phyloP scores from a whole-genome alignment of 2,113 vertebrate species.

The Grallaria varia region DNA sequence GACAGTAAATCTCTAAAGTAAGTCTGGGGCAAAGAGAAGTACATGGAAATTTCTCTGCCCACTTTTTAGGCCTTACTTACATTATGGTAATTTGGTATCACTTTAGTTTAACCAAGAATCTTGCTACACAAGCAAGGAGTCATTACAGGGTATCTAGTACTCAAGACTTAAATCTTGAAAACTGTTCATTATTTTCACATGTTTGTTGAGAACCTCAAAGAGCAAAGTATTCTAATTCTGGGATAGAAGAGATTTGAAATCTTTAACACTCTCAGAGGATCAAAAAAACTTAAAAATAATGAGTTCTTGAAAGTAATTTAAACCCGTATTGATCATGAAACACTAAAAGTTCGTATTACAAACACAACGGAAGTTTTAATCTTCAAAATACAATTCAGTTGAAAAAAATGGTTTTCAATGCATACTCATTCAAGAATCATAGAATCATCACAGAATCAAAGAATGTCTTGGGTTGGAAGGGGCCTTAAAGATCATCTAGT shows the following conservation, averaged over 20 bases:
- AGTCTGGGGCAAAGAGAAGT: neutral
- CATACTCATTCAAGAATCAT: neutral
- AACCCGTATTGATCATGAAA: neutral
- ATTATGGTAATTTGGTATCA: neutral
- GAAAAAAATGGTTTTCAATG: neutral
- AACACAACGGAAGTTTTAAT: neutral
- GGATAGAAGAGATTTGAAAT: neutral
- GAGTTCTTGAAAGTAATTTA: neutral
- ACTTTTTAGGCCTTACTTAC: neutral
- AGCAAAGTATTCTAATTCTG: neutral
- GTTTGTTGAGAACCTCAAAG: neutral
- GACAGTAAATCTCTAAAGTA: neutral
- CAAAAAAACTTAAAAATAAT: neutral
- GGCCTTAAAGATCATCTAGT: neutral
- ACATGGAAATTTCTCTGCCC: neutral
- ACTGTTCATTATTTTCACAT: neutral
- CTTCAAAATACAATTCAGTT: neutral
- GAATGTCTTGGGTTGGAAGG: neutral
- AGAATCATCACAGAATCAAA: neutral
- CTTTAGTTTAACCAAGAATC: neutral
- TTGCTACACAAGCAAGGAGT: neutral
- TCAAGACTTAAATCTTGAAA: neutral
- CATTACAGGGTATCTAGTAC: neutral
- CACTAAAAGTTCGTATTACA: neutral
- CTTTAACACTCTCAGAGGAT: neutral